A percentile compares a stretch with the other conserved stretches of the same genome.
Conservation (phyloP, 2,888 invertebrate genomes). For the Augochlorella aurata region DNA sequence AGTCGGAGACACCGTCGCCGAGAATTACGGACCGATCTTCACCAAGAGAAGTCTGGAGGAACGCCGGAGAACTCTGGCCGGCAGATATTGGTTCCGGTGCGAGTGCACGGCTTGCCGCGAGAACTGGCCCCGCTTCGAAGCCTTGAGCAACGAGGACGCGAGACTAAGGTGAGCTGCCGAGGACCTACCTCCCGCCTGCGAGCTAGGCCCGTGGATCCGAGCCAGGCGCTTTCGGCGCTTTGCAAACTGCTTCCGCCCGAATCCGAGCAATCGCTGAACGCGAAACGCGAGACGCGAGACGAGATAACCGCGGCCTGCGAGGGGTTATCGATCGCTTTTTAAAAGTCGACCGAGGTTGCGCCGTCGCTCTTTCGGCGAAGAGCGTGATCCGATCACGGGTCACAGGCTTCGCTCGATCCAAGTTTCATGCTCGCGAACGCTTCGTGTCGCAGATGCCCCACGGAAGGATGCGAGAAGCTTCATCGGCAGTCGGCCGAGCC, state of each 20-base stretch:
- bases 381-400: no score
- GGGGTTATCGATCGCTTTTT: constrained; percentile 27
- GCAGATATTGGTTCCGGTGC: constrained; percentile 91
- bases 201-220: no score
- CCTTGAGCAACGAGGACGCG: constrained; percentile 82
- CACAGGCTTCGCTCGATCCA: no score
- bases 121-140: constrained; percentile 89
- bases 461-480: constrained; percentile 81
- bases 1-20: constrained; percentile 88
- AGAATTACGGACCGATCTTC: constrained; percentile 93
- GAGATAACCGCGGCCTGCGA: neutral
- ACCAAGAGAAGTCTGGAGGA: constrained; percentile 83
- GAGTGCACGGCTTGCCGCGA: constrained; percentile 88
- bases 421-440: no score
- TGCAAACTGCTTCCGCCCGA: no score
- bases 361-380: no score
- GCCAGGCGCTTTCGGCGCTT: no score
- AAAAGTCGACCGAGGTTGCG: constrained; percentile 6
- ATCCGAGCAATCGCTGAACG: neutral
- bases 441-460: constrained; percentile 82
- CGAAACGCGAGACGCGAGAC: neutral
- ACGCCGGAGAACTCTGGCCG: constrained; percentile 86
- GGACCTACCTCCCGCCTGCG: no score
- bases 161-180: constrained; percentile 44
- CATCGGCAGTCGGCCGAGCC: constrained; percentile 81